Evolutionary conservation across 2,888 invertebrate species (phyloP).

Genomic region (Eupithecia vulgata): DNA sequence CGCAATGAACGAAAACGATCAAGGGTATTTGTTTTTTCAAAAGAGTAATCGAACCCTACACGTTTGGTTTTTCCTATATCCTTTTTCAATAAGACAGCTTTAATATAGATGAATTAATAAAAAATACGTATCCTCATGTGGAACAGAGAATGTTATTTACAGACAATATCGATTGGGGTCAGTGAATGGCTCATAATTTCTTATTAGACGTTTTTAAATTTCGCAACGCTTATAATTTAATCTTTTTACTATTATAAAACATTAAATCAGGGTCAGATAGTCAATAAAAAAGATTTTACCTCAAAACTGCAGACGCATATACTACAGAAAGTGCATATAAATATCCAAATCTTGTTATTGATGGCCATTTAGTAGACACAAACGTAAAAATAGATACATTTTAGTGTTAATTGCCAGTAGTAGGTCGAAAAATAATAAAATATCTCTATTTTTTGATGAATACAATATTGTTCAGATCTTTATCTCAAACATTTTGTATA

Average conservation of each 20-base stretch:
- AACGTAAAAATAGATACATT: constrained; percentile 14
- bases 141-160: neutral
- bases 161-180: neutral
- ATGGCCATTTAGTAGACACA: constrained; percentile 7
- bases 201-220: neutral
- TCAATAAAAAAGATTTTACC: constrained; percentile 16
- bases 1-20: neutral
- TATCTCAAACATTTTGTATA: neutral
- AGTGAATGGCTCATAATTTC: constrained; percentile 10
- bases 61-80: neutral
- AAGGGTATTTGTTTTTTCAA: neutral
- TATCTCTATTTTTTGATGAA: neutral
- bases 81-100: neutral
- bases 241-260: neutral
- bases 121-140: neutral
- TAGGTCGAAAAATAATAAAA: neutral
- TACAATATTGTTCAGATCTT: neutral
- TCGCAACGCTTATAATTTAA: neutral
- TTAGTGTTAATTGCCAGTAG: constrained; percentile 8
- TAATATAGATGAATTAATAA: neutral
- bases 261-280: constrained; percentile 17
- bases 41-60: neutral
- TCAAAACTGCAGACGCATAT: constrained; percentile 26
- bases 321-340: constrained; percentile 21
- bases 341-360: constrained; percentile 13